These are phyloP conservation scores for roundworm (Caenorhabditis elegans) DNA, from an alignment of 1,140 invertebrate genomes.

Conservation along the genomic window DNA sequence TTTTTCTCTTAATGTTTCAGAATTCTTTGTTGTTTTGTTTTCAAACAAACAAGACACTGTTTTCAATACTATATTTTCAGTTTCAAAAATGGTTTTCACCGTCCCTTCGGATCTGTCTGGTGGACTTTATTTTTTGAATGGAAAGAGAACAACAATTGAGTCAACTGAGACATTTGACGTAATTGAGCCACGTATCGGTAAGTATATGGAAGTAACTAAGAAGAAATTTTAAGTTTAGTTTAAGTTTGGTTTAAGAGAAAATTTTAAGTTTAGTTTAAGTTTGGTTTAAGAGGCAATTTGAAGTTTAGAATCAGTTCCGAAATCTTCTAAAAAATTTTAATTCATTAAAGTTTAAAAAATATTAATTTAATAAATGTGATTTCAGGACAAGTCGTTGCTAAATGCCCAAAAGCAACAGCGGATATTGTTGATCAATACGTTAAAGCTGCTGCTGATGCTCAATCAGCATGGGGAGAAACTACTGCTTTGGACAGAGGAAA, in stretches of 20 bases:
- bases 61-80: neutral
- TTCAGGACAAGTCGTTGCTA: conserved; percentile 50
- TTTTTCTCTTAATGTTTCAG: too few relatives aligned
- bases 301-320: neutral
- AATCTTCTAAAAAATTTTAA: too few relatives aligned
- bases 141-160: conserved; percentile 49
- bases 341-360: too few relatives aligned
- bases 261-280: too few relatives aligned
- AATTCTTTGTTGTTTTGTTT: too few relatives aligned
- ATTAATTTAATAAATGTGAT: too few relatives aligned
- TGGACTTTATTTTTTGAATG: conserved; percentile 56
- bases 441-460: conserved; percentile 39
- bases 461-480: conserved; percentile 46
- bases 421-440: conserved; percentile 47
- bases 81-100: conserved; percentile 31
- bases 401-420: conserved; percentile 51
- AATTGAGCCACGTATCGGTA: conserved; percentile 53
- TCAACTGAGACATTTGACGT: conserved; percentile 48
- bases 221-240: too few relatives aligned
- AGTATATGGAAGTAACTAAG: neutral
- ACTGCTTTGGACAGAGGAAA: conserved; percentile 52
- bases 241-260: too few relatives aligned
- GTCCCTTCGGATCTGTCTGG: conserved; percentile 47
- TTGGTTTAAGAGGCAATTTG: too few relatives aligned
- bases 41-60: too few relatives aligned